Base-by-base conservation (phyloP, 2,113 vertebrate species). In the Myrmecophaga tridactyla region DNA sequence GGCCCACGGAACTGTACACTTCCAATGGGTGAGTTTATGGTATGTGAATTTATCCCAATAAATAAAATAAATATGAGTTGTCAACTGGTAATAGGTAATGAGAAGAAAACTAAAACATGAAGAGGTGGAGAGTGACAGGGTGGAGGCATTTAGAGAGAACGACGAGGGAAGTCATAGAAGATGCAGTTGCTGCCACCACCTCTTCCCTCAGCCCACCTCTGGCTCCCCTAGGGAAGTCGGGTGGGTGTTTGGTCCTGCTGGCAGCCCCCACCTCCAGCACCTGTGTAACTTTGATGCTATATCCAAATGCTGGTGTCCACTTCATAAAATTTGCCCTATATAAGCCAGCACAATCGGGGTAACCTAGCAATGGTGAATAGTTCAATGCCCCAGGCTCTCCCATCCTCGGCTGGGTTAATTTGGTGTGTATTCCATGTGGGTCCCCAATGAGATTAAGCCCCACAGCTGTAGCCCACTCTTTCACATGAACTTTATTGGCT, bases 151-250 rank as follows among this genome's bases (percentile, higher is more conserved):
- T 27, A 31, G 78, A 23, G n/a, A 31, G 29, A 63, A 48, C 21
- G 34, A 39, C 23, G 27, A 15, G 21, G 36, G 25, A 53, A 62
- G 31, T 14, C 5, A 6, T 2, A 72, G 41, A 39, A 56, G 34
- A 12, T 7, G 14, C 29, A 39, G 11, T 6, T n/a, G 4, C 4
- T 39, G 1, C 1, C 20, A 39, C 23, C 29, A 2, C 1, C 0
- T 34, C n/a, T 48, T 25, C 31, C 4, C 2, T 29, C 76, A 13
- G 2, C 31, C 65, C 25, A 11, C 18, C 3, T 15, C 0, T 0
- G 56, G 39, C 3, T 78, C 56, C 6, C 14, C 34, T n/a, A 20
- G 6, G 1, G 17, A 14, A 18, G 7, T 0, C 11, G 21, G 31
- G 14, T 4, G 12, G 5, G 27, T 48, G 27, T 48, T 67, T 3